Base-by-base conservation (phyloP, 2,797 vertebrate genomes). In the Parauchenoglanis ngamensis region DNA sequence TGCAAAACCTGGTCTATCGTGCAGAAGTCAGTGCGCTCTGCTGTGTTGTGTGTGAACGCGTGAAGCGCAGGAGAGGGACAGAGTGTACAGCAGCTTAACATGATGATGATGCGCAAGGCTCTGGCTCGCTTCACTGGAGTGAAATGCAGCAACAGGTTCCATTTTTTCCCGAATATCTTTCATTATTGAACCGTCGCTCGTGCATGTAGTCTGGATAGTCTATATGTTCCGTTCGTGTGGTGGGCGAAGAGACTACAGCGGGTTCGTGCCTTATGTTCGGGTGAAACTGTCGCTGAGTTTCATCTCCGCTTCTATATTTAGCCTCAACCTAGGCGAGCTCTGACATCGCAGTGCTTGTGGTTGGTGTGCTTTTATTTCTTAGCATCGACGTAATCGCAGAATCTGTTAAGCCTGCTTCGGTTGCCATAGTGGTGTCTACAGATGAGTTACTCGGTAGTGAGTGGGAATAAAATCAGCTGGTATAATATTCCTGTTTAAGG, bases 91-190 rank as follows among this genome's bases (percentile, higher is more conserved):
- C n/a, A 44, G 40, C 8, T 46, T 10, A 73, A 46, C 40, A 25
- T 49, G 72, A 75, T 25, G 21, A n/a, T 46, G 79, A 54, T 54
- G 81, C 63, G 63, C 63, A 54, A 54, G 2, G n/a, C 61, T 63
- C 4, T 65, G 13, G 7, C 52, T 68, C 68, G 3, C 4, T 54
- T 13, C 46, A 21, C 21, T 1, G 25, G 25, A 90, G 90, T 93
- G 92, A 92, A 91, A 77, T 84, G 91, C 93, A 90, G 93, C 94
- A 95, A 96, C 95, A 95, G 94, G 94, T 95, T 94, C 7, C 7
- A 17, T n/a, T 57, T 28, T 15, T 52, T 56, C 52, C 21, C 31
- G 4, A 25, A 6, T 67, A 7, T 35, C 0, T 5, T 49, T 28
- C 17, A 40, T 61, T 21, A 44, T 4, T 15, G 7, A 44, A 80